A percentile compares a stretch with the other conserved stretches of the same genome.
Conservation (phyloP, 2,888 invertebrate species). For the Athalia rosae region DNA sequence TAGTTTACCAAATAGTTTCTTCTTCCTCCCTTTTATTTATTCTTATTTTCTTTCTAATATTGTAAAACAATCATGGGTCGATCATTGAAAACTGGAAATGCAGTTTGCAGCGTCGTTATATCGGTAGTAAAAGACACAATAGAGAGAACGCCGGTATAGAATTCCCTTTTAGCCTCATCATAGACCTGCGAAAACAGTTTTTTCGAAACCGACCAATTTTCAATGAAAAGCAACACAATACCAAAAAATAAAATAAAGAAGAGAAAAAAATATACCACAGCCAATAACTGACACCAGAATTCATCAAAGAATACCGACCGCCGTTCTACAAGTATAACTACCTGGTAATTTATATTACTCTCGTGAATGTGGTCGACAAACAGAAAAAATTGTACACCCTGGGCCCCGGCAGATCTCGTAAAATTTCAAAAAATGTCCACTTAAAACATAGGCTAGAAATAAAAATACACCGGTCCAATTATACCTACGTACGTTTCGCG, state of each 20-base stretch:
- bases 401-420: conserved; percentile 17
- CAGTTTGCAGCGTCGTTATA: conserved; percentile 16
- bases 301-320: conserved; percentile 42
- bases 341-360: conserved; percentile 40
- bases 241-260: conserved; percentile 3
- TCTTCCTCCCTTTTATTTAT: not conserved
- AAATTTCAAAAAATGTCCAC: not conserved
- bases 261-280: not conserved
- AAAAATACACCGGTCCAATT: conserved; percentile 5
- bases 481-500: not conserved
- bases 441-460: not conserved
- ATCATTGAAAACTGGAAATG: conserved; percentile 10
- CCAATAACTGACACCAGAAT: conserved; percentile 39
- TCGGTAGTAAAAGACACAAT: not conserved
- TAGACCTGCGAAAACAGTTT: conserved; percentile 24
- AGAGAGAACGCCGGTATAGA: conserved; percentile 30
- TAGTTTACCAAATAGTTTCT: not conserved
- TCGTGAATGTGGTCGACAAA: conserved; percentile 17
- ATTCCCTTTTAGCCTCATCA: not conserved
- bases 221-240: conserved; percentile 27
- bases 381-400: conserved; percentile 13
- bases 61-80: conserved; percentile 27
- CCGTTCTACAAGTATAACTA: conserved; percentile 13
- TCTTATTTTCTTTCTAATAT: not conserved
- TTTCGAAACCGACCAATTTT: conserved; percentile 35